A percentile compares a stretch with the other conserved stretches of the same genome.
phyloP scores from a whole-genome alignment of 2,888 invertebrate species.

The Keiferia lycopersicella region DNA sequence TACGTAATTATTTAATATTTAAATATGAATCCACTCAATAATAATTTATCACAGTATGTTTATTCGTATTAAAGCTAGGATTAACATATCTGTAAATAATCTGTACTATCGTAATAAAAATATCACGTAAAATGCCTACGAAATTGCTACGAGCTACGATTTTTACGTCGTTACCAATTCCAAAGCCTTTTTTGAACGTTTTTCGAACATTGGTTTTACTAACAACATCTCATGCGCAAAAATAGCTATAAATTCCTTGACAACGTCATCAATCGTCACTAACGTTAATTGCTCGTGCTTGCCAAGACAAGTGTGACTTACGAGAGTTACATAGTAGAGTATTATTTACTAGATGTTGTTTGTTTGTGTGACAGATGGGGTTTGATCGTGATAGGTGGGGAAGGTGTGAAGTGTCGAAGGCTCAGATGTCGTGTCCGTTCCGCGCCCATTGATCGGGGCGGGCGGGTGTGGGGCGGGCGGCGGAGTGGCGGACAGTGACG shows the following conservation, averaged over 20 bases:
- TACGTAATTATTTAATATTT: too few relatives aligned
- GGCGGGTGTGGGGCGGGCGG: conserved; percentile 47
- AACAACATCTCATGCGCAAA: background rate
- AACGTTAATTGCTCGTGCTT: background rate
- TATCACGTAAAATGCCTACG: background rate
- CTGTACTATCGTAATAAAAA: too few relatives aligned
- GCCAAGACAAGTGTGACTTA: conserved; percentile 1
- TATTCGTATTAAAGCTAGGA: too few relatives aligned
- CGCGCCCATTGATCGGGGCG: conserved; percentile 74
- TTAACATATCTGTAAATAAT: too few relatives aligned
- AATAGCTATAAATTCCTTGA: conserved; percentile 2
- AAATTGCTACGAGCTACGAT: background rate
- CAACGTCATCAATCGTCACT: conserved; percentile 13
- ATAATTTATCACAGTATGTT: too few relatives aligned
- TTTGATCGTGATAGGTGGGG: conserved; percentile 25
- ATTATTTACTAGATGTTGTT: conserved; percentile 8
- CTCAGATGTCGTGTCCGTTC: conserved; percentile 26
- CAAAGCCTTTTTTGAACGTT: background rate
- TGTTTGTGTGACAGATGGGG: conserved; percentile 18
- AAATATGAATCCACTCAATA: too few relatives aligned
- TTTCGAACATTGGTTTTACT: background rate
- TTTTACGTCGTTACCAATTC: background rate
- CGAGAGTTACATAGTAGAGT: background rate
- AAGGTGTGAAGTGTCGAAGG: conserved; percentile 21
- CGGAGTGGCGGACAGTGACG: conserved; percentile 58